These are phyloP conservation scores for Vireo griseus DNA, from an alignment of 2,797 vertebrate species.

Conservation along the genomic window DNA sequence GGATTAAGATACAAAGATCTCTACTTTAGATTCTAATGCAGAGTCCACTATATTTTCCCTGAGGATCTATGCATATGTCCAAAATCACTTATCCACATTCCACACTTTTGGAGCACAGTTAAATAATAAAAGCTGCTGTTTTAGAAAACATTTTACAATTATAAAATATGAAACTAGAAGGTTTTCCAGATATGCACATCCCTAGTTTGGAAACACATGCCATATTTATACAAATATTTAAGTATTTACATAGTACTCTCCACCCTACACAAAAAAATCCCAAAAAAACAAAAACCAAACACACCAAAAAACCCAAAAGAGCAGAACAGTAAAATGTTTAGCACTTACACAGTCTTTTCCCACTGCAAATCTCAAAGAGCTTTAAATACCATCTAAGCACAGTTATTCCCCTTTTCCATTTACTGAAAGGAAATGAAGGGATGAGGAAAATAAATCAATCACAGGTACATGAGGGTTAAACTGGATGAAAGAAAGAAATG, in stretches of 20 bases:
- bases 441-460: not conserved
- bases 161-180: not conserved
- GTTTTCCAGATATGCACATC: not conserved
- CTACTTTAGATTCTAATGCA: not conserved
- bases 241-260: not conserved
- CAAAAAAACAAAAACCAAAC: not conserved
- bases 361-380: not conserved
- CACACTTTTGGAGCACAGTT: not conserved
- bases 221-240: not conserved
- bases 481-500: not conserved
- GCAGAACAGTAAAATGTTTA: not conserved
- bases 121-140: not conserved
- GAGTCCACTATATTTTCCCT: not conserved
- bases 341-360: not conserved
- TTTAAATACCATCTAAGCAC: not conserved
- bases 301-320: not conserved
- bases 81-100: not conserved
- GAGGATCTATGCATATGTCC: not conserved
- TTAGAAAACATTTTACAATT: not conserved
- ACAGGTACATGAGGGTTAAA: not conserved
- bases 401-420: not conserved
- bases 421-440: not conserved
- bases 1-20: not conserved
- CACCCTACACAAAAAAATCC: not conserved
- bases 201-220: not conserved